Base-by-base conservation (phyloP, 1,140 invertebrate genomes). In the Adelges cooleyi region DNA sequence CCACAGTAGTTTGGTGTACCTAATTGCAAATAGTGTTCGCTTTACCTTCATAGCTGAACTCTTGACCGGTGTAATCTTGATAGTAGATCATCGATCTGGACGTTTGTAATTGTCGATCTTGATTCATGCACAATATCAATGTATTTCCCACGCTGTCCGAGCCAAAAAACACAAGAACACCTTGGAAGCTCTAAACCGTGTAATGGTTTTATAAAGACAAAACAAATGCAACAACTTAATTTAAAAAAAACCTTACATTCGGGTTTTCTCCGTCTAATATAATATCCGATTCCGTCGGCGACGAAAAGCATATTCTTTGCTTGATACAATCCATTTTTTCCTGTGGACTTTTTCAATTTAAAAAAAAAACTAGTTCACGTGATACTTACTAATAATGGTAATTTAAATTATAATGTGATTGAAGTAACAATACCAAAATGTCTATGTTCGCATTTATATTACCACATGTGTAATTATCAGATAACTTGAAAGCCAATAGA, bases 161-260 rank as follows among this genome's bases (percentile, higher is more conserved):
- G 22, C 56, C 56, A 48, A 36, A 62, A 62, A 48, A 62, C 18
- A 33, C 2, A 17, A 48, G n/a, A 20, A 62, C 20, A 29, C 44
- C 56, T 62, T 46, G 42, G 29, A 62, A 20, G 1, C 46, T 20
- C 56, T 62, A 29, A 4, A 29, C 11, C 44, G 29, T 23, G 5
- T 6, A 33, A 33, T 6, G 11, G 11, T 6, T 6, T 6, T 6
- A 33, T 33, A 6, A 33, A 6, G 29, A 33, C 5, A 33, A 33
- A 6, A 5, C 11, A 11, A 6, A 33, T 33, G 11, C 5, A 33
- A 33, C 5, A 33, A 33, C 5, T 33, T 33, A 33, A 33, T 33
- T 33, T 6, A 33, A 44, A 15, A 17, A 40, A 18, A 4, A 6
- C 20, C 54, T 44, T 5, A 59, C 54, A 59, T 44, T 59, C 18